A percentile compares a stretch with the other conserved stretches of the same genome.
phyloP scores from a whole-genome alignment of 2,888 invertebrate species.

The Dicyrtoma fusca region DNA sequence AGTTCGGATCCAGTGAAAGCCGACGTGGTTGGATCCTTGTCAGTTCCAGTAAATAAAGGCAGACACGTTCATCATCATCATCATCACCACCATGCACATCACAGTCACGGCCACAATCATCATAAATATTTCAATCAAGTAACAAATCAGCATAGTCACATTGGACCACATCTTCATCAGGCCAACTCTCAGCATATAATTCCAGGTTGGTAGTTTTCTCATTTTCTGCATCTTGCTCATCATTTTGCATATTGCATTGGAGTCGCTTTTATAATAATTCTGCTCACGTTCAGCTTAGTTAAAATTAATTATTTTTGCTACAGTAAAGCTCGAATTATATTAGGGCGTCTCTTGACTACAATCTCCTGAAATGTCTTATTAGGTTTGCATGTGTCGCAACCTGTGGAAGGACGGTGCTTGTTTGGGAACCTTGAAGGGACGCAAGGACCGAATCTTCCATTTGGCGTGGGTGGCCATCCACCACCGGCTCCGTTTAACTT shows the following conservation, averaged over 20 bases:
- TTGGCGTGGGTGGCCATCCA: slow-evolving; percentile 8
- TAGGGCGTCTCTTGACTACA: background rate
- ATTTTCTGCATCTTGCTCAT: no score
- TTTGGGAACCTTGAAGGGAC: slow-evolving; percentile 9
- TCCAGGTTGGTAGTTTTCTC: slow-evolving; percentile 21
- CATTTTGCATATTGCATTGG: no score
- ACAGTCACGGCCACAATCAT: slow-evolving; percentile 4
- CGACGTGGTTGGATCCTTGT: background rate
- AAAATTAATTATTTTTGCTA: no score
- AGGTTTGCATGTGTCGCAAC: slow-evolving; percentile 20
- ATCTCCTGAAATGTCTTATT: background rate
- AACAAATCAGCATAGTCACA: slow-evolving; percentile 40
- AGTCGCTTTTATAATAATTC: no score
- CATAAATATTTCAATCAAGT: slow-evolving; percentile 31
- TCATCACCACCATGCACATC: slow-evolving; percentile 34
- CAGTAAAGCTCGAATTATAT: no score
- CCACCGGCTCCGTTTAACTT: slow-evolving; percentile 24
- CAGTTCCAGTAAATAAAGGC: slow-evolving; percentile 11
- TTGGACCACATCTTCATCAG: slow-evolving; percentile 32
- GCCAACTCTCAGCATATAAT: slow-evolving; percentile 22
- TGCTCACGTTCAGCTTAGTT: no score
- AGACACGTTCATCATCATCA: background rate
- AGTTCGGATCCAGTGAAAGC: background rate
- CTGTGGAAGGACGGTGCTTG: slow-evolving; percentile 21
- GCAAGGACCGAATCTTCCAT: slow-evolving; percentile 7